A percentile compares a stretch with the other conserved stretches of the same genome.
Evolutionary conservation across 2,113 vertebrate genomes (phyloP).

Genomic region (Albula goreensis): DNA sequence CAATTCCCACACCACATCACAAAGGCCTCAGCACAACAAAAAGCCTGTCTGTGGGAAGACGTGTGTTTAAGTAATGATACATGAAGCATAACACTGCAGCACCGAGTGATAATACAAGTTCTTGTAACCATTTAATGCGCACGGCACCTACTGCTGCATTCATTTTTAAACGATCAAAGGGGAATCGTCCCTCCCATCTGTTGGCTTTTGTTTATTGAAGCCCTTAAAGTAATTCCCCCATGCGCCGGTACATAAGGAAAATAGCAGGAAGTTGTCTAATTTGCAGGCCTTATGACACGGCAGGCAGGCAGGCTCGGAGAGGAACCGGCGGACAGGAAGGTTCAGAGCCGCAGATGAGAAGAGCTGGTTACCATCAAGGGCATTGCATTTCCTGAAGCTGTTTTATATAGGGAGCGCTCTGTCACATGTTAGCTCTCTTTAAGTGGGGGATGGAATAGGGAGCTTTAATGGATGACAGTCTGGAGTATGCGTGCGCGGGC

Average conservation of each 20-base stretch:
- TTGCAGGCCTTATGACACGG: not conserved
- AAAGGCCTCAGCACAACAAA: conserved; percentile 57
- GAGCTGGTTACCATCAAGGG: not conserved
- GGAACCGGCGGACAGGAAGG: not conserved
- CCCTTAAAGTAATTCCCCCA: conserved; percentile 9
- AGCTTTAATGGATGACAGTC: not conserved
- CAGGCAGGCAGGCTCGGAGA: not conserved
- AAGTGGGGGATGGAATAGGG: not conserved
- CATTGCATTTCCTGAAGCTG: not conserved
- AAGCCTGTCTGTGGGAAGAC: conserved; percentile 61
- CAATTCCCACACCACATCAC: conserved; percentile 43
- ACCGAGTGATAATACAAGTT: conserved; percentile 37
- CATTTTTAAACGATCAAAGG: conserved; percentile 19
- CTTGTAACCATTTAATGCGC: conserved; percentile 28
- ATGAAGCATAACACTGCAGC: conserved; percentile 44
- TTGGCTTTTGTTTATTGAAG: conserved; percentile 17
- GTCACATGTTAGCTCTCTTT: not conserved
- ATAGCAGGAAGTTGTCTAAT: not conserved
- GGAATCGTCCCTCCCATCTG: conserved; percentile 2
- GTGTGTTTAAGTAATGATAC: conserved; percentile 57
- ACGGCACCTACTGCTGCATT: not conserved
- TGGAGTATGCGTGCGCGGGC: conserved; percentile 37
- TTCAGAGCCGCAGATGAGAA: not conserved
- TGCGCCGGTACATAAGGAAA: conserved; percentile 14
- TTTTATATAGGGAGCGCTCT: not conserved